Percentiles rank a stretch among this genome's conserved stretches.
phyloP scores from a whole-genome alignment of 2,113 vertebrate genomes.

The Pan troglodytes region DNA sequence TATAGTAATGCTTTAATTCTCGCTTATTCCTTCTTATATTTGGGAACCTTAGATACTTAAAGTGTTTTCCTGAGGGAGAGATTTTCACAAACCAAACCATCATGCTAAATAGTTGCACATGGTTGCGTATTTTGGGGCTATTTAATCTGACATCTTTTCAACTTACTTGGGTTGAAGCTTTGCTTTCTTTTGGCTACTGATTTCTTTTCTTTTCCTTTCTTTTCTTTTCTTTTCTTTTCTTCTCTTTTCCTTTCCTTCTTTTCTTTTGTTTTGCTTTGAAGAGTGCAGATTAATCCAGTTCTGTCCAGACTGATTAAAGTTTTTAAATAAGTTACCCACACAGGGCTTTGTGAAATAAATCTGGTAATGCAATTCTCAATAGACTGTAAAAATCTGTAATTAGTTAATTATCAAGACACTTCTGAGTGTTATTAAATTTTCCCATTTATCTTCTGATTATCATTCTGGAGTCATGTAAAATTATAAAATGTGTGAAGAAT shows the following conservation, averaged over 20 bases:
- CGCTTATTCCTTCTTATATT: background rate
- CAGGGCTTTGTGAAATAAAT: conserved; percentile 50
- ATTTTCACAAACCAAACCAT: background rate
- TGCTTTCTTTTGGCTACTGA: conserved; percentile 9
- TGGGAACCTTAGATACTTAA: background rate
- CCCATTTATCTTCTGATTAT: conserved; percentile 27
- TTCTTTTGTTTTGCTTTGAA: background rate
- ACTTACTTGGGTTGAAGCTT: conserved; percentile 38
- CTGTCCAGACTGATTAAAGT: conserved; percentile 39
- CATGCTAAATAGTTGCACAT: background rate
- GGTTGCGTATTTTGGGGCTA: background rate
- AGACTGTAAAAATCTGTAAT: conserved; percentile 26
- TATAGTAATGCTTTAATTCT: conserved; percentile 34
- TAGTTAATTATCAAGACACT: conserved; percentile 69
- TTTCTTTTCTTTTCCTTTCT: background rate
- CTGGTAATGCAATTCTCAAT: conserved; percentile 34
- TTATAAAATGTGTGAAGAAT: conserved; percentile 30
- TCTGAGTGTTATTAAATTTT: conserved; percentile 58
- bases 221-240: background rate
- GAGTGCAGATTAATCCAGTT: conserved; percentile 22
- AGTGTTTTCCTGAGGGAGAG: background rate
- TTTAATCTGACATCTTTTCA: conserved; percentile 51
- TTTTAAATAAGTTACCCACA: conserved; percentile 47
- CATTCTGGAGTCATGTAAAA: conserved; percentile 47
- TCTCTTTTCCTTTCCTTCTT: background rate